These are phyloP conservation scores for Cathartes aura DNA, from an alignment of 2,113 vertebrate genomes.

Conservation along the genomic window DNA sequence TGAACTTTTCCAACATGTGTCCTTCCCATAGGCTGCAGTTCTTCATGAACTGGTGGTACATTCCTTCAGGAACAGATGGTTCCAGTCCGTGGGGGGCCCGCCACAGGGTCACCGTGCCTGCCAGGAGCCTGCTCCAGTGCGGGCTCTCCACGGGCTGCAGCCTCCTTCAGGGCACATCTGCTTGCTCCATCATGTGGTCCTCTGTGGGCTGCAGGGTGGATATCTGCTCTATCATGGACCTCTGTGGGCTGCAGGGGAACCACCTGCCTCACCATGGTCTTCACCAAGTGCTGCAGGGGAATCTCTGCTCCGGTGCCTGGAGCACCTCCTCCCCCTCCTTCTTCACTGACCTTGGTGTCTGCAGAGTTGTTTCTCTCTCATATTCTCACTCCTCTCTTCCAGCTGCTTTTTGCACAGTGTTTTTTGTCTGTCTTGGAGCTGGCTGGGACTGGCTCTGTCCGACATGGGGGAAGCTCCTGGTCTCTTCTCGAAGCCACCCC, in stretches of 20 bases:
- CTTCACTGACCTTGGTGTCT: neutral
- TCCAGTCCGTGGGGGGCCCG: neutral
- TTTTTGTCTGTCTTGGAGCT: neutral
- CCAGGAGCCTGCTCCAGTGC: neutral
- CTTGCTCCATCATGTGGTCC: accelerated
- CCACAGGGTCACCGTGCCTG: neutral
- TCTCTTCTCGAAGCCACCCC: neutral
- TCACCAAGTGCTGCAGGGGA: neutral
- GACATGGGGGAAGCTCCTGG: neutral
- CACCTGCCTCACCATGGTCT: neutral
- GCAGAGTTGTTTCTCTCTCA: neutral
- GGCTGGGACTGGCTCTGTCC: neutral
- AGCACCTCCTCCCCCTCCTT: neutral
- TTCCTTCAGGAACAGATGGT: neutral
- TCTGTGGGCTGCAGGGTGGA: too few species aligned
- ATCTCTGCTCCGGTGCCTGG: neutral
- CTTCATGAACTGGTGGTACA: neutral
- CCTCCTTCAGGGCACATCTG: neutral
- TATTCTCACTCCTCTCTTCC: neutral
- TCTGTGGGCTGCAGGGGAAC: neutral
- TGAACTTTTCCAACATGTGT: neutral
- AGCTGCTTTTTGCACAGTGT: neutral
- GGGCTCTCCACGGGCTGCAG: neutral
- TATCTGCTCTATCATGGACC: neutral
- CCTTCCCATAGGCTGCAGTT: neutral